Conservation (phyloP, 1,140 invertebrate species). For the Aphidius gifuensis region DNA sequence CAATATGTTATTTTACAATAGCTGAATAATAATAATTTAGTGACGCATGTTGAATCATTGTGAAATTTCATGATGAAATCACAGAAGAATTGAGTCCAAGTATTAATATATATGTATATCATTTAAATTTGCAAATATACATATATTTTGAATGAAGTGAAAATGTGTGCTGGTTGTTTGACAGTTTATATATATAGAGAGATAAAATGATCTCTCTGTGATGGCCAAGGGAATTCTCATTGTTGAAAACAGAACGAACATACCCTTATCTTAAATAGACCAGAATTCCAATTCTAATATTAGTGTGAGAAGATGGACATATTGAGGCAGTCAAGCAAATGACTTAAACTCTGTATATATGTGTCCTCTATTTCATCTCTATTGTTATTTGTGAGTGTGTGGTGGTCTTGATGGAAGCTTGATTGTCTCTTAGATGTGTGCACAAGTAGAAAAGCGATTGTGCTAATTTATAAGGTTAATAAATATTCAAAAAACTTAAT, state of each 20-base stretch:
- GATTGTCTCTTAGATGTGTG: background rate
- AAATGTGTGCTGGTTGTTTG: too few species aligned
- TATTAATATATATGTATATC: background rate
- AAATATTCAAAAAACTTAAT: too few species aligned
- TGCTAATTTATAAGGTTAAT: background rate
- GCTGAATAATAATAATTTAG: too few species aligned
- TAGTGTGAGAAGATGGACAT: conserved; percentile 5
- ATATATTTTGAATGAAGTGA: background rate
- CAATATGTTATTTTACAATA: too few species aligned
- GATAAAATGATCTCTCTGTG: background rate
- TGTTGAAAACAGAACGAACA: conserved; percentile 33
- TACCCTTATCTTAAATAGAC: conserved; percentile 43
- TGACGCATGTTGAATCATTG: too few species aligned
- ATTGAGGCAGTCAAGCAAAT: conserved; percentile 1
- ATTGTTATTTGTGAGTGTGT: background rate
- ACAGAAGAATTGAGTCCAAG: conserved; percentile 13
- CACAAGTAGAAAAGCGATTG: background rate
- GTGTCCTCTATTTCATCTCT: background rate
- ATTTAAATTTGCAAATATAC: conserved; percentile 9
- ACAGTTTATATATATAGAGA: background rate
- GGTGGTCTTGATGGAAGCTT: background rate
- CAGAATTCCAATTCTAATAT: conserved; percentile 39
- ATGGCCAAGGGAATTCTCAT: conserved; percentile 32
- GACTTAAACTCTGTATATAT: background rate
- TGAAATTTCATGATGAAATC: too few species aligned